Conservation (phyloP, 2,113 vertebrate genomes). For the Gymnarchus niloticus region DNA sequence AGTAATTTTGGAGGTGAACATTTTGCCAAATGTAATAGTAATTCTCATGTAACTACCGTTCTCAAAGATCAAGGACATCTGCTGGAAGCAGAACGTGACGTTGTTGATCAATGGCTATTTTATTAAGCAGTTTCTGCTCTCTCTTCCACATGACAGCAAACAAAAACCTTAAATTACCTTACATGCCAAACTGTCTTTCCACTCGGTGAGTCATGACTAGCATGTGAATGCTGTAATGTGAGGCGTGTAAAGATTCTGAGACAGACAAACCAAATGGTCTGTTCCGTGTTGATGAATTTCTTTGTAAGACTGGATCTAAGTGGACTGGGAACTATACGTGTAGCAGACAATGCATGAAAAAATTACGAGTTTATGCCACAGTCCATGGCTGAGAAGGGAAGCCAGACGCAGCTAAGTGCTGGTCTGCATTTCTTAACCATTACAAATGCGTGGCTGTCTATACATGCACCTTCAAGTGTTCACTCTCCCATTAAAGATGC, state of each 20-base stretch:
- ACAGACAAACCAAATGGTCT: too few relatives aligned
- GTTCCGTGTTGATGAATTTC: background rate
- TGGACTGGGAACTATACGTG: too few relatives aligned
- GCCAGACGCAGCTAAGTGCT: background rate
- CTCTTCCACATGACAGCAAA: too few relatives aligned
- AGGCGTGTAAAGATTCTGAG: too few relatives aligned
- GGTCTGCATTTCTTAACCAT: background rate
- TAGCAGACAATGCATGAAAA: background rate
- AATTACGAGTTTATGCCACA: background rate
- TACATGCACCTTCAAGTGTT: background rate
- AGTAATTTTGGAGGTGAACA: background rate
- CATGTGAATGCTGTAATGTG: background rate
- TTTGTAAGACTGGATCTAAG: background rate
- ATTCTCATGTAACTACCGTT: background rate
- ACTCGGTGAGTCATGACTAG: background rate
- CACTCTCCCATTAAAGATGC: background rate
- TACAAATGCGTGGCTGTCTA: background rate
- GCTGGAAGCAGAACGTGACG: background rate
- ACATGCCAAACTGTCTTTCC: background rate
- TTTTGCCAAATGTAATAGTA: background rate
- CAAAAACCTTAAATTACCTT: background rate
- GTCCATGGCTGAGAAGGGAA: background rate
- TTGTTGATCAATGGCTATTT: too few relatives aligned
- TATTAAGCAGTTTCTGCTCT: too few relatives aligned
- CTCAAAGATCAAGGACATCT: background rate